phyloP scores from a whole-genome alignment of 2,888 invertebrate genomes.

The Reticulitermes lucifugus region DNA sequence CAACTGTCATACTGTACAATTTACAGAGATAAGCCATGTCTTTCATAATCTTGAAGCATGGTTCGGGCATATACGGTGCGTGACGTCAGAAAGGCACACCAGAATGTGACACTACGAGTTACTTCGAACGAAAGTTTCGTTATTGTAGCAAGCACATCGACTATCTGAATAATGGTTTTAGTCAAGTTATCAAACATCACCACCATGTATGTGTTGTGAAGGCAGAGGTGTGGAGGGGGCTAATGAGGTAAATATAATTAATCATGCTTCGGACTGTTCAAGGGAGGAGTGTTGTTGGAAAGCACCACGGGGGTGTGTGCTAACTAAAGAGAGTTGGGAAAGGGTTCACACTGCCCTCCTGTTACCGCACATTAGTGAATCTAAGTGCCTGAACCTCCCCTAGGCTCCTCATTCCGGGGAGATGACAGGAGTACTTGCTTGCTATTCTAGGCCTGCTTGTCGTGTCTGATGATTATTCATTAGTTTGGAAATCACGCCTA shows the following conservation, averaged over 20 bases:
- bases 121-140: too few species aligned
- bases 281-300: not conserved
- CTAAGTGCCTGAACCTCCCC: not conserved
- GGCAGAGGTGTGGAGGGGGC: not conserved
- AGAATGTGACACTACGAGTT: too few species aligned
- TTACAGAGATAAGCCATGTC: too few species aligned
- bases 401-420: not conserved
- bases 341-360: slow-evolving; percentile 15
- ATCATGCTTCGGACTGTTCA: slow-evolving; percentile 12
- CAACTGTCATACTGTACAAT: too few species aligned
- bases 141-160: not conserved
- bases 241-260: slow-evolving; percentile 33
- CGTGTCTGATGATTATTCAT: slow-evolving; percentile 31
- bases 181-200: slow-evolving; percentile 14
- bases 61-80: too few species aligned
- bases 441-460: not conserved
- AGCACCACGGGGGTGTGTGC: not conserved
- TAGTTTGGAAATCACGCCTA: slow-evolving; percentile 31
- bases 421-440: not conserved
- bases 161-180: slow-evolving; percentile 5
- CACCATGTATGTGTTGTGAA: not conserved
- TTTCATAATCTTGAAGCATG: too few species aligned
- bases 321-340: not conserved
- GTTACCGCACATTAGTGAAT: slow-evolving; percentile 24
- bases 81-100: too few species aligned